These are phyloP conservation scores for Pristionchus japonicus DNA, from an alignment of 2,888 invertebrate species.

Conservation along the genomic window DNA sequence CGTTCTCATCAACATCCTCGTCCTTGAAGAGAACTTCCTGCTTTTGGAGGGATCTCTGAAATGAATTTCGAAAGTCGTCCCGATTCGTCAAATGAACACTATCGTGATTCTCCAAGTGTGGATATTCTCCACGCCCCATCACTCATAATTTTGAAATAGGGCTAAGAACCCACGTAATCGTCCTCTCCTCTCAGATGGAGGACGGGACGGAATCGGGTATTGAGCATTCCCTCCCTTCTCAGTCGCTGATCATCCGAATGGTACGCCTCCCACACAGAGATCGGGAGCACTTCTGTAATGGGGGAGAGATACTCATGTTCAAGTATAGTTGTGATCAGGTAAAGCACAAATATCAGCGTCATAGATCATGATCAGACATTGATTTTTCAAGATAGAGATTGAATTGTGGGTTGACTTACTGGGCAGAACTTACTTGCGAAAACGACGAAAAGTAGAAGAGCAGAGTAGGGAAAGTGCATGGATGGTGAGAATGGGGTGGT, in stretches of 20 bases:
- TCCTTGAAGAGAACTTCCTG: conserved; percentile 13
- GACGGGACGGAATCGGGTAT: conserved; percentile 43
- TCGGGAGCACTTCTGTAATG: conserved; percentile 31
- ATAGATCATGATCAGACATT: too few relatives aligned
- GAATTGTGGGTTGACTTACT: too few relatives aligned
- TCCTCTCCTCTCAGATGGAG: conserved; percentile 38
- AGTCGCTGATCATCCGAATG: conserved; percentile 27
- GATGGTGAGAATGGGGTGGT: not conserved
- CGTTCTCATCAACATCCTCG: conserved; percentile 45
- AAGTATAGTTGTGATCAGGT: not conserved
- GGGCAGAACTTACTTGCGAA: too few relatives aligned
- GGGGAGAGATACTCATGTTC: not conserved
- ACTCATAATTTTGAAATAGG: too few relatives aligned
- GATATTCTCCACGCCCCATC: too few relatives aligned
- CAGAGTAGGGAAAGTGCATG: not conserved
- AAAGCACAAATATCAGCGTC: too few relatives aligned
- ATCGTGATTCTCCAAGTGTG: too few relatives aligned
- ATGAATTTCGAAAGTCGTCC: too few relatives aligned
- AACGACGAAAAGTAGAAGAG: not conserved
- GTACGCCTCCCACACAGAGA: conserved; percentile 48
- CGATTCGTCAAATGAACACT: too few relatives aligned
- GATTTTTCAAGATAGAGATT: too few relatives aligned
- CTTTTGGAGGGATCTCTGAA: not conserved
- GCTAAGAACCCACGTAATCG: conserved; percentile 37
- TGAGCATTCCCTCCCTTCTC: conserved; percentile 12